Evolutionary conservation across 1,140 invertebrate species (phyloP).

Genomic region (Platyura marginata): DNA sequence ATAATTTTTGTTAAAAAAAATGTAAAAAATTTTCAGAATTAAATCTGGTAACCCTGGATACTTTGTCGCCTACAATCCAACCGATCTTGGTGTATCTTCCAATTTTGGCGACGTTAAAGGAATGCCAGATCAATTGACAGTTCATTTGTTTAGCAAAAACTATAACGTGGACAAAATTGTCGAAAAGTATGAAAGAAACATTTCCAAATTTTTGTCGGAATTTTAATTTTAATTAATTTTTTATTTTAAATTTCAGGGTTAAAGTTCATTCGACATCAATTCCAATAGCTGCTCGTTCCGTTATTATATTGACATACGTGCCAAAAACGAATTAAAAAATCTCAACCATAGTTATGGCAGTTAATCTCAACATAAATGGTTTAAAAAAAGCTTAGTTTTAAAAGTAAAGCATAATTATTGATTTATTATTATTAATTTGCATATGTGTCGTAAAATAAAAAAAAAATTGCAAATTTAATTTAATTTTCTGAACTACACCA

Average conservation of each 20-base stretch:
- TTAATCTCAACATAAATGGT: too few species aligned
- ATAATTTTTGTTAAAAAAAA: too few species aligned
- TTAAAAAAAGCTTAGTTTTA: too few species aligned
- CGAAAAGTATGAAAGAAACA: constrained; percentile 20
- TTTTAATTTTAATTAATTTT: constrained; percentile 2
- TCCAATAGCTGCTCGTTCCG: constrained; percentile 22
- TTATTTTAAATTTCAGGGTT: constrained; percentile 11
- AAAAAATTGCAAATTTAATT: too few species aligned
- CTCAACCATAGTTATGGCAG: too few species aligned
- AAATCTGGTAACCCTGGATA: constrained; percentile 49
- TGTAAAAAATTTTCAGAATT: constrained; percentile 37
- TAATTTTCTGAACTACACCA: too few species aligned
- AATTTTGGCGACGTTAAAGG: constrained; percentile 26
- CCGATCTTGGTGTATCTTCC: constrained; percentile 21
- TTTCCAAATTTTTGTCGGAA: constrained; percentile 10
- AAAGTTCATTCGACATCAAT: constrained; percentile 16
- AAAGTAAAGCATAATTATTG: too few species aligned
- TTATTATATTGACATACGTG: constrained; percentile 29
- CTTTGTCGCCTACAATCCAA: constrained; percentile 42
- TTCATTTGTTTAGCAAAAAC: constrained; percentile 32
- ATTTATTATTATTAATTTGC: too few species aligned
- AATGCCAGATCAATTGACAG: constrained; percentile 33
- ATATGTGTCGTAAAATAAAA: too few species aligned
- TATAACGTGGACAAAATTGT: constrained; percentile 23
- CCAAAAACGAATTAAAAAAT: constrained; percentile 10